Evolutionary conservation across 53 echinoderm and acorn worm genomes (phyloP).

Genomic region (Glandiceps talaboti): DNA sequence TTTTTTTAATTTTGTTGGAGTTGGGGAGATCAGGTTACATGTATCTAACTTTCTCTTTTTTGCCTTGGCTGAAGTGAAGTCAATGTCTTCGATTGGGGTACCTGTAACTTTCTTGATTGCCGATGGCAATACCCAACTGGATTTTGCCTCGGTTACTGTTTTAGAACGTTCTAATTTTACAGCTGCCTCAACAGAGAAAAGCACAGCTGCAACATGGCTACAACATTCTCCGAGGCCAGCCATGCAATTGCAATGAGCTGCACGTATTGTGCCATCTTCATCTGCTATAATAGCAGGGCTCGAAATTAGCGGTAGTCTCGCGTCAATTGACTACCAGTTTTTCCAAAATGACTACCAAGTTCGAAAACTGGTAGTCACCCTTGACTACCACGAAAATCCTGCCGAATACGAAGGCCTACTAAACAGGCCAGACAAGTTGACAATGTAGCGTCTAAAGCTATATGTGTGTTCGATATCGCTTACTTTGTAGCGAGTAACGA

Average conservation of each 20-base stretch:
- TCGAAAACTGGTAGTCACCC: too few relatives aligned
- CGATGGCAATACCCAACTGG: not conserved
- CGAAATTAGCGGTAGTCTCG: constrained; percentile 7
- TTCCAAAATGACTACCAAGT: too few relatives aligned
- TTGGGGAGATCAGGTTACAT: not conserved
- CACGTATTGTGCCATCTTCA: constrained; percentile 15
- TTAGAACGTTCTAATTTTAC: not conserved
- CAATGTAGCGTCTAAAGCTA: too few relatives aligned
- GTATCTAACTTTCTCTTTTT: not conserved
- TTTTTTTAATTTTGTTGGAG: not conserved
- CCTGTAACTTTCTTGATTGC: not conserved
- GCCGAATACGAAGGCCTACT: too few relatives aligned
- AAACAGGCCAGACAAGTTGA: too few relatives aligned
- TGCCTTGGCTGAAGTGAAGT: not conserved
- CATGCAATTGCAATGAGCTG: constrained; percentile 37
- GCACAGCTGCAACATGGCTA: constrained; percentile 19
- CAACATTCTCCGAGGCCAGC: constrained; percentile 24
- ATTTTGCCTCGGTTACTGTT: not conserved
- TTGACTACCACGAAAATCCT: too few relatives aligned
- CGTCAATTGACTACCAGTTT: too few relatives aligned
- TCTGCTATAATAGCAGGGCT: constrained; percentile 31
- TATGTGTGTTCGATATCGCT: too few relatives aligned
- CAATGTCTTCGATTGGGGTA: not conserved
- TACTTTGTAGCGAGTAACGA: too few relatives aligned
- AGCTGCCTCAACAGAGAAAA: constrained; percentile 14